Base-by-base conservation (phyloP, 2,797 vertebrate genomes). In the Lacerta viridis region DNA sequence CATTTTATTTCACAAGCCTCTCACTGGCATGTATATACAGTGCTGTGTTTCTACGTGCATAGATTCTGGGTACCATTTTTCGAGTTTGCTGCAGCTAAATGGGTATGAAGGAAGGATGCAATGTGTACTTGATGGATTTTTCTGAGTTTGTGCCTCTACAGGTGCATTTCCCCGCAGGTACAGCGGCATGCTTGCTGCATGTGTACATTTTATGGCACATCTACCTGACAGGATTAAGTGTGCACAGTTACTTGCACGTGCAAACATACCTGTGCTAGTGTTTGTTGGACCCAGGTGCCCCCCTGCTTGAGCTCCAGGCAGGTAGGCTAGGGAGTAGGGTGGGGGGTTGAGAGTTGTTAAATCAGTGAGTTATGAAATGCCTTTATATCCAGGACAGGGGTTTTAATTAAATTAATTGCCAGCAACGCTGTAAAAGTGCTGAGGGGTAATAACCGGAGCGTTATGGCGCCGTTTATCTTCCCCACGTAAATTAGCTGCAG, bases 371-470 rank as follows among this genome's bases (percentile, higher is more conserved):
- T 98, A 98, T 98, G 96, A 98, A 98, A 98, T 93, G 95, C 95
- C 96, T 96, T 97, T 97, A 96, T 98, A 97, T 98, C 97, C 93
- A 93, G 94, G 96, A 97, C 97, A 97, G 97, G 97, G 93, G 97
- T 97, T 98, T 98, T 98, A 98, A 99, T 98, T 98, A 98, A 99
- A 99, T 99, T 98, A 98, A 99, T 98, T 98, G 98, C 97, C 92
- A 90, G 97, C 97, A 97, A 97, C 97, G 97, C 97, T 97, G 97
- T 99, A 97, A 98, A 97, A 97, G 96, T 97, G 96, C 97, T 97
- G 98, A 98, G 97, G 97, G 97, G 97, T 98, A 98, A 97, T 99
- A 98, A 98, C 98, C 61, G 87, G 95, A 91, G 90, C 92, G 89
- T 98, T 97, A 97, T 97, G 93, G 93, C 95, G 95, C 97, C 93